Conservation (phyloP, 1,140 invertebrate species). For the Lepidurus apus region DNA sequence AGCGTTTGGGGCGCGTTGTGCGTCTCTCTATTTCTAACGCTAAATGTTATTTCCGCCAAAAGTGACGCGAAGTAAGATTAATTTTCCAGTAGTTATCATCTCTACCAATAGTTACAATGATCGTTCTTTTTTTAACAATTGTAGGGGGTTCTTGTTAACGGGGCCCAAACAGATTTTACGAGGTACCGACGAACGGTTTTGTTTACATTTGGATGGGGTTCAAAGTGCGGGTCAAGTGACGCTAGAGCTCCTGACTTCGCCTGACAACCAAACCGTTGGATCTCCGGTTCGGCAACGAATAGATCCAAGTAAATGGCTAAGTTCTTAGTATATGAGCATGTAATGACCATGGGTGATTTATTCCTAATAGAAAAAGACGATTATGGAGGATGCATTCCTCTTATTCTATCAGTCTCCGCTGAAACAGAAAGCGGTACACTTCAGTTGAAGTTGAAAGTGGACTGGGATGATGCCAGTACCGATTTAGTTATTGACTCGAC, state of each 20-base stretch:
- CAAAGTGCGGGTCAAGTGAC: slow-evolving; percentile 45
- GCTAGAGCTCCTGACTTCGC: slow-evolving; percentile 40
- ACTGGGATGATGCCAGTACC: slow-evolving; percentile 44
- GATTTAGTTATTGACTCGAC: slow-evolving; percentile 50
- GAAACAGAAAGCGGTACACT: not conserved
- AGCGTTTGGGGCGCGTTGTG: too few species aligned
- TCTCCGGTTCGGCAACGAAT: not conserved
- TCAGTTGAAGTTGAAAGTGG: not conserved
- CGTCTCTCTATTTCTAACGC: too few species aligned
- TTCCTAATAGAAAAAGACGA: not conserved
- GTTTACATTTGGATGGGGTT: slow-evolving; percentile 48
- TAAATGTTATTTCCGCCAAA: too few species aligned
- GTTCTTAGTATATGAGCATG: too few species aligned
- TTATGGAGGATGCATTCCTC: not conserved
- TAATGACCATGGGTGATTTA: too few species aligned
- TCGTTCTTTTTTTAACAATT: not conserved
- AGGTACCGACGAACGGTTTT: slow-evolving; percentile 45
- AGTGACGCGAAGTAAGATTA: too few species aligned
- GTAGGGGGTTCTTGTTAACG: slow-evolving; percentile 47
- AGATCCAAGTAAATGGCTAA: not conserved
- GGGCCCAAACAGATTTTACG: slow-evolving; percentile 46
- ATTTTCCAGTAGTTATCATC: too few species aligned
- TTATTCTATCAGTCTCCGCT: not conserved
- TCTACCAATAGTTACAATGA: too few species aligned
- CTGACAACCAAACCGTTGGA: not conserved